Evolutionary conservation across 2,888 invertebrate genomes (phyloP).

Genomic region (Protodeltote pygarga): DNA sequence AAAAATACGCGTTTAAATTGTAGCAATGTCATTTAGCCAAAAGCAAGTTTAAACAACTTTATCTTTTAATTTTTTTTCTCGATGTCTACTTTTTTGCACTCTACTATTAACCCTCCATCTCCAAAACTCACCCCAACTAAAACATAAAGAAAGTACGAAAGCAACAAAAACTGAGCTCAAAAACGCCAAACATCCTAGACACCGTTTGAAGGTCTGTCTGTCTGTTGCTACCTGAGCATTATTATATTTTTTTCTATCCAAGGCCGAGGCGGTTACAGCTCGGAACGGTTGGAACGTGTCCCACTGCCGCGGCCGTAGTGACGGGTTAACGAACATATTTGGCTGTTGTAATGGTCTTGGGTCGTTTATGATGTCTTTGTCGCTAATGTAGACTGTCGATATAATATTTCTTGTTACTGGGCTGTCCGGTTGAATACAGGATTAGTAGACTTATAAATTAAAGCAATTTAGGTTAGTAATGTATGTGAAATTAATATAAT

Average conservation of each 20-base stretch:
- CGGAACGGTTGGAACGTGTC: constrained; percentile 50
- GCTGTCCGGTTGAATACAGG: no score
- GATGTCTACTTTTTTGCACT: no score
- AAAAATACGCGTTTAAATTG: no score
- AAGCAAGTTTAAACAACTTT: no score
- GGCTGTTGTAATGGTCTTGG: constrained; percentile 37
- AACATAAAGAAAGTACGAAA: constrained; percentile 17
- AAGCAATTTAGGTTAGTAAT: no score
- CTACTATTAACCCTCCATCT: neutral
- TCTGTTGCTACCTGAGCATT: constrained; percentile 66
- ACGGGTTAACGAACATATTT: constrained; percentile 50
- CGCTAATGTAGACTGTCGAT: neutral
- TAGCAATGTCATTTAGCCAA: no score
- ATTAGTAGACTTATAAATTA: no score
- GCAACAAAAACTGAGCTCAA: constrained; percentile 2
- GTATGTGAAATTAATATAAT: no score
- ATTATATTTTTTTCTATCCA: constrained; percentile 56
- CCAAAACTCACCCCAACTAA: neutral
- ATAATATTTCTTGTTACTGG: no score
- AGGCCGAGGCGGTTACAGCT: constrained; percentile 57
- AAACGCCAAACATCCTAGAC: constrained; percentile 24
- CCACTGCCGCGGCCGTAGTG: constrained; percentile 24
- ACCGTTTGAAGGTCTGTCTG: constrained; percentile 52
- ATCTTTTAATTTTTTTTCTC: no score
- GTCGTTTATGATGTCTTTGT: constrained; percentile 30